Percentiles rank a stretch among this genome's conserved stretches.
phyloP scores from a whole-genome alignment of 2,888 invertebrate genomes.

The Linnaemya vulpina region DNA sequence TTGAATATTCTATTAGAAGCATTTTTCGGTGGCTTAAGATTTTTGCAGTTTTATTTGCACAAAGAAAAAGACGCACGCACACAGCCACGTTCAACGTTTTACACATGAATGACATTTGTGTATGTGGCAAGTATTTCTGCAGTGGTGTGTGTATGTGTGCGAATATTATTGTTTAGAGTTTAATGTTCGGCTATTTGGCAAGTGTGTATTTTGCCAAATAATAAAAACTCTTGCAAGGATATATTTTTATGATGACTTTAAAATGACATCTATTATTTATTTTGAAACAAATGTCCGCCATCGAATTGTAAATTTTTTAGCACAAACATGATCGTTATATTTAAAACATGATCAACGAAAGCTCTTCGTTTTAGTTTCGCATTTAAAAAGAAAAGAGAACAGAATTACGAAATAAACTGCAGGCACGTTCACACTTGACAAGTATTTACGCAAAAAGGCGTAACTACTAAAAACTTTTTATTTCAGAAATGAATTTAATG shows the following conservation, averaged over 20 bases:
- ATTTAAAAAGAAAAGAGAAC: too few species aligned
- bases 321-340: too few species aligned
- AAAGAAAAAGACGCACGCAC: too few species aligned
- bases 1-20: slow-evolving; percentile 57
- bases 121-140: slow-evolving; percentile 9
- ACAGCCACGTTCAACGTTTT: slow-evolving; percentile 7
- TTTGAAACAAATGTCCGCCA: neutral
- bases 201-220: slow-evolving; percentile 29
- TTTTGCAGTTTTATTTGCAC: slow-evolving; percentile 15
- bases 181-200: slow-evolving; percentile 48
- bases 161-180: slow-evolving; percentile 2
- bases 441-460: too few species aligned
- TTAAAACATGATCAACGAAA: too few species aligned
- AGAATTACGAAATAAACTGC: too few species aligned
- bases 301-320: neutral
- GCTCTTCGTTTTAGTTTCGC: too few species aligned
- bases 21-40: slow-evolving; percentile 30
- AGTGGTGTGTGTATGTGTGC: neutral
- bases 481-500: too few species aligned
- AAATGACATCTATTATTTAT: neutral
- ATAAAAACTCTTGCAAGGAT: neutral
- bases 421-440: too few species aligned
- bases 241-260: slow-evolving; percentile 7
- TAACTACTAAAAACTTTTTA: too few species aligned
- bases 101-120: slow-evolving; percentile 17